Evolutionary conservation across 2,888 invertebrate species (phyloP).

Genomic region (Pycnomerus fuliginosus): DNA sequence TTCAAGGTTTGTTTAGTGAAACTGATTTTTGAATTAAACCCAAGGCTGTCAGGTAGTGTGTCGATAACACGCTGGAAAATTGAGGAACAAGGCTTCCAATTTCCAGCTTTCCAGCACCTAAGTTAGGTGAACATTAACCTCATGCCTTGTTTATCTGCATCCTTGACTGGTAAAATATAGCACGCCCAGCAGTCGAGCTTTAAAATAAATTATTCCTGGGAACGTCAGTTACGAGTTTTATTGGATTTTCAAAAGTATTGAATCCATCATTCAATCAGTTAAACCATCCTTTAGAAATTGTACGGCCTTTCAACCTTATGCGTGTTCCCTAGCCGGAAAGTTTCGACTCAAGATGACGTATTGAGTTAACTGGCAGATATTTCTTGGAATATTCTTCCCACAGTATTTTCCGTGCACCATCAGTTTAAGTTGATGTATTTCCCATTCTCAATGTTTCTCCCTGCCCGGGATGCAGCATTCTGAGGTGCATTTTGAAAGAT

Average conservation of each 20-base stretch:
- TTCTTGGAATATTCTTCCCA: constrained; percentile 7
- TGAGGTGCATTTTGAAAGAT: constrained; percentile 3
- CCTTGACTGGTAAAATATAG: too few relatives aligned
- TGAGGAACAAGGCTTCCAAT: too few relatives aligned
- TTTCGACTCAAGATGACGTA: constrained; percentile 4
- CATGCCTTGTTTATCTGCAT: too few relatives aligned
- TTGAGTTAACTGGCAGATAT: constrained; percentile 14
- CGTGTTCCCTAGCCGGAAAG: constrained; percentile 8
- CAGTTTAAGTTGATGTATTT: too few relatives aligned
- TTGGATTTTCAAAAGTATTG: constrained; percentile 16
- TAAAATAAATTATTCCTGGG: too few relatives aligned
- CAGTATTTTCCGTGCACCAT: constrained; percentile 6
- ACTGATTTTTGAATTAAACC: too few relatives aligned
- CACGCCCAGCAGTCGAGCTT: too few relatives aligned
- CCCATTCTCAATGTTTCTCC: constrained; percentile 5
- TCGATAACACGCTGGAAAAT: too few relatives aligned
- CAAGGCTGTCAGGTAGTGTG: too few relatives aligned
- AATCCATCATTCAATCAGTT: constrained; percentile 23
- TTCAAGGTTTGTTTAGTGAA: too few relatives aligned
- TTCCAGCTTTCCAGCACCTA: too few relatives aligned
- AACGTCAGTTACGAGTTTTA: constrained; percentile 4
- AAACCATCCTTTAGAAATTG: constrained; percentile 15
- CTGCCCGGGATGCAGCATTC: not conserved
- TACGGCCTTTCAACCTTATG: constrained; percentile 5
- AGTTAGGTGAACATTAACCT: too few relatives aligned